Percentiles rank a stretch among this genome's conserved stretches.
Evolutionary conservation across 2,888 invertebrate species (phyloP).

Genomic region (Enoplolaimus lenunculus): DNA sequence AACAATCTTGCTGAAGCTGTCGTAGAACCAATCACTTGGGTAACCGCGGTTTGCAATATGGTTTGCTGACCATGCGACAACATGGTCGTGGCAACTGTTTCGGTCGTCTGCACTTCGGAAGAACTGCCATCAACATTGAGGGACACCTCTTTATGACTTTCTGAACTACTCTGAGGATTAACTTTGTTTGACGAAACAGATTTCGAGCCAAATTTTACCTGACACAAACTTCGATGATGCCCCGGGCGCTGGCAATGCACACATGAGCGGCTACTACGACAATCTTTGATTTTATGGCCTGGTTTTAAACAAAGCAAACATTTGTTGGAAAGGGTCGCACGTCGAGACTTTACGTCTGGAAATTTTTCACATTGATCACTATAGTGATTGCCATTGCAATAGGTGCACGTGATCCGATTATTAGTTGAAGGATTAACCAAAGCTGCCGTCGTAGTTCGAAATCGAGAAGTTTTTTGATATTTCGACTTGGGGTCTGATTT

Average conservation of each 20-base stretch:
- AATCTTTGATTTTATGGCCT: not conserved
- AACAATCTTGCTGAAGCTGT: not conserved
- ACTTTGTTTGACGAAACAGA: not conserved
- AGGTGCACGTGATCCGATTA: not conserved
- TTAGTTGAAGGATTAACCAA: not conserved
- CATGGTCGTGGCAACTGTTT: not conserved
- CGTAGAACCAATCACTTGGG: not conserved
- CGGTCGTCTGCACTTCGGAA: not conserved
- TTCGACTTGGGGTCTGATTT: not conserved
- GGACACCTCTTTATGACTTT: not conserved
- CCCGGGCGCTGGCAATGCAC: not conserved
- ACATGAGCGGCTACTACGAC: not conserved
- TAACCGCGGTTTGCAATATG: slow-evolving; percentile 10
- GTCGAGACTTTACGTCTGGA: slow-evolving; percentile 8
- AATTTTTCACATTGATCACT: not conserved
- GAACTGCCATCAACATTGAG: not conserved
- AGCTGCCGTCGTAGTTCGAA: not conserved
- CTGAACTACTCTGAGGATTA: not conserved
- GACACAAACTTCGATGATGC: slow-evolving; percentile 9
- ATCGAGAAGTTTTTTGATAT: not conserved
- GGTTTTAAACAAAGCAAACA: not conserved
- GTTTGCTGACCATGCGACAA: slow-evolving; percentile 17
- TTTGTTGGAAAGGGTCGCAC: not conserved
- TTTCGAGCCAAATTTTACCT: slow-evolving; percentile 10
- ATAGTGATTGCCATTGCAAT: slow-evolving; percentile 1